Percentiles rank a stretch among this genome's conserved stretches.
phyloP scores from a whole-genome alignment of 2,113 vertebrate species.

The Gila orcuttii region DNA sequence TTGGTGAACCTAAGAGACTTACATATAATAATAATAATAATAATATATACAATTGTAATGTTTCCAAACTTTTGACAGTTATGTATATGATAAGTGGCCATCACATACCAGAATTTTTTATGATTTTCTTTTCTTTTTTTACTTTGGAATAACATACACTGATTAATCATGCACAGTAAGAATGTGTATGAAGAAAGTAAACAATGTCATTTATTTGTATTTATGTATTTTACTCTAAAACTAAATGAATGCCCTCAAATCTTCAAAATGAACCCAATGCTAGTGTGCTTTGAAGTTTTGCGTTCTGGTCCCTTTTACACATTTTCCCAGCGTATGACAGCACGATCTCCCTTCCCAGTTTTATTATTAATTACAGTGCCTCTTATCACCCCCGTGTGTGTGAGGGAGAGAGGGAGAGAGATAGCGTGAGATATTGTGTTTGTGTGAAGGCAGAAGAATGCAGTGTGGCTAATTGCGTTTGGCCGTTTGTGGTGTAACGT shows the following conservation, averaged over 20 bases:
- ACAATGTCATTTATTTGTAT: neutral
- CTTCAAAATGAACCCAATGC: neutral
- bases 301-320: neutral
- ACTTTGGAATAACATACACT: neutral
- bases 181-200: neutral
- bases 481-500: conserved; percentile 53
- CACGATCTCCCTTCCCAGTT: conserved; percentile 1
- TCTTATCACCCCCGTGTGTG: conserved; percentile 60
- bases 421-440: conserved; percentile 32
- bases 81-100: neutral
- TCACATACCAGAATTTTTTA: neutral
- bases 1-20: too few relatives aligned
- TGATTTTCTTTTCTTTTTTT: neutral
- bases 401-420: neutral
- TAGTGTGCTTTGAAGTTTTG: neutral
- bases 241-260: neutral
- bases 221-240: conserved; percentile 1
- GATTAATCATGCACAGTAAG: neutral
- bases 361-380: conserved; percentile 57
- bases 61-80: too few relatives aligned
- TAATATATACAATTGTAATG: too few relatives aligned
- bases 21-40: too few relatives aligned
- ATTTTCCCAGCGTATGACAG: neutral
- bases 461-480: conserved; percentile 60
- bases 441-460: conserved; percentile 59